Percentiles rank a stretch among this genome's conserved stretches.
Conservation (phyloP, 2,113 vertebrate genomes). For the Raphicerus campestris region DNA sequence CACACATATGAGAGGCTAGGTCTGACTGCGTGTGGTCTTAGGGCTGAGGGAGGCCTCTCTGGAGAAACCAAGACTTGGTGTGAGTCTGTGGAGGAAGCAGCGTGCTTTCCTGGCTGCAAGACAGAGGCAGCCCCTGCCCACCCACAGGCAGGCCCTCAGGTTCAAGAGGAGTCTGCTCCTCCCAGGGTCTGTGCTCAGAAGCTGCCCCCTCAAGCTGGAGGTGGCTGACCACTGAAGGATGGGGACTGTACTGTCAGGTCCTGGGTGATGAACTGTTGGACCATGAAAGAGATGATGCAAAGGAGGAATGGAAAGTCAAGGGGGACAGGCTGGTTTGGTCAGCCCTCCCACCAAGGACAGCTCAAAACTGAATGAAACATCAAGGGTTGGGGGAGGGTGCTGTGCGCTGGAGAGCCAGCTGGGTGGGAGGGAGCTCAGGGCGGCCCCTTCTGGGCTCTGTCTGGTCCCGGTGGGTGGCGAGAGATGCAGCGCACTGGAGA, state of each 20-base stretch:
- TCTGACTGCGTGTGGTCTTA: no score
- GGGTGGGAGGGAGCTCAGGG: background rate
- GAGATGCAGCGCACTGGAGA: background rate
- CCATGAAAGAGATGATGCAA: no score
- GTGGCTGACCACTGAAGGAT: background rate
- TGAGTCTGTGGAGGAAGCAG: background rate
- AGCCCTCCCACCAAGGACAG: background rate
- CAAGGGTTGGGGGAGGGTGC: background rate
- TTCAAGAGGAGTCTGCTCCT: background rate
- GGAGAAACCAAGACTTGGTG: background rate
- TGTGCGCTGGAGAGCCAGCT: background rate
- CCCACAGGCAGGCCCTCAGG: background rate
- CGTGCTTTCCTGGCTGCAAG: background rate
- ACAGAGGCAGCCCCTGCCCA: background rate
- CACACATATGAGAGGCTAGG: rapidly evolving
- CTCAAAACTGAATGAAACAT: background rate
- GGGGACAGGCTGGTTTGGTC: background rate
- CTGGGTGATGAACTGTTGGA: background rate
- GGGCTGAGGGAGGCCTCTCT: background rate
- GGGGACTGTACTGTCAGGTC: background rate
- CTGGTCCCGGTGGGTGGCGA: background rate
- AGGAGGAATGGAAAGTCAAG: background rate
- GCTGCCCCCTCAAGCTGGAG: background rate
- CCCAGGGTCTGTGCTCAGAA: background rate
- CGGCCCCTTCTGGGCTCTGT: background rate